Evolutionary conservation across 2,888 invertebrate genomes (phyloP).

Genomic region (Drosophila mayaguana): DNA sequence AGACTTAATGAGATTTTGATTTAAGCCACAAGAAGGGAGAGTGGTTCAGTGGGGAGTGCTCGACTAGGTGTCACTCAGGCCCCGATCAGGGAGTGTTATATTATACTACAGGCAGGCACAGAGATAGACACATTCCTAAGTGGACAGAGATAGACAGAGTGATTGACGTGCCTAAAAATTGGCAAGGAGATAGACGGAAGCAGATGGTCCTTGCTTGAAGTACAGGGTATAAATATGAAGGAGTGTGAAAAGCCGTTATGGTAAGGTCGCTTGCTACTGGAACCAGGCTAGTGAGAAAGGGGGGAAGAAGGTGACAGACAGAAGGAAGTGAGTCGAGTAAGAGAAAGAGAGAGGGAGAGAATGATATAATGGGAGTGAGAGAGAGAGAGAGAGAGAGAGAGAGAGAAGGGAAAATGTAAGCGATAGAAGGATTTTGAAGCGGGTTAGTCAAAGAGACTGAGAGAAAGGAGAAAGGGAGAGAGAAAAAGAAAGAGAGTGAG

Average conservation of each 20-base stretch:
- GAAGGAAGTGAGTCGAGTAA: no score
- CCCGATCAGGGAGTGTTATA: neutral
- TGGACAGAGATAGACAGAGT: neutral
- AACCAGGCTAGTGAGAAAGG: no score
- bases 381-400: neutral
- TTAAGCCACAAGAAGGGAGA: neutral
- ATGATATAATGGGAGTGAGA: neutral
- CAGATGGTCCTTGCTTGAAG: neutral
- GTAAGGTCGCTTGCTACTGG: no score
- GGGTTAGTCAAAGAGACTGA: no score
- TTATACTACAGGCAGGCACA: neutral
- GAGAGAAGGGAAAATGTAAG: neutral
- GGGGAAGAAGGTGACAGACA: neutral
- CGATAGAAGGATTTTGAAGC: neutral
- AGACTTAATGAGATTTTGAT: neutral
- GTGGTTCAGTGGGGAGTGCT: neutral
- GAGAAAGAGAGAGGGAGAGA: neutral
- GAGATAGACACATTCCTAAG: neutral
- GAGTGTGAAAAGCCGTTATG: neutral
- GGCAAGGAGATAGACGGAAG: neutral
- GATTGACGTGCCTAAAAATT: slow-evolving; percentile 4
- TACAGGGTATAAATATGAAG: neutral
- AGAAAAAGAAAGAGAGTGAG: neutral
- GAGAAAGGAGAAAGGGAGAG: neutral
- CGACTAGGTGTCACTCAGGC: neutral